Evolutionary conservation across 2,888 invertebrate genomes (phyloP), one percentile per base, ranked within the genome.

Genomic region (Drosophila meridiana): DNA sequence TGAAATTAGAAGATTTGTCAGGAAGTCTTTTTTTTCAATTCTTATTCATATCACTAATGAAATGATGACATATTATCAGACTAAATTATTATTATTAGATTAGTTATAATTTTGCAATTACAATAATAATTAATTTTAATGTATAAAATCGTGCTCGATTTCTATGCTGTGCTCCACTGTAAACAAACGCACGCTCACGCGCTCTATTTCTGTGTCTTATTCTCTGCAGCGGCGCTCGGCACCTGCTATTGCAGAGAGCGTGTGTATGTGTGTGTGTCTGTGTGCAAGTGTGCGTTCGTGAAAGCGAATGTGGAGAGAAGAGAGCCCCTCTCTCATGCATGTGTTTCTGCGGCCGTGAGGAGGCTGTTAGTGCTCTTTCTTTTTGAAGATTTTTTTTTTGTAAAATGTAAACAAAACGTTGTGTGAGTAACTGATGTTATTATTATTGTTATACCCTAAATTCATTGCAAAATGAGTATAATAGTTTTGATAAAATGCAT

Each of bases 351-450:
- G 60, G 57, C 66, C 66, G 57, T 68, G 73, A 69, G 62, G 28
- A 60, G 45, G 52, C 50, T 56, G 50, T 55, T 71, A 55, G 61
- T 64, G 65, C 78, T 78, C 60, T 78, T 71, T 73, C 65, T 72
- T 60, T 71, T 65, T 66, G 69, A 64, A 73, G 74, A 83, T 74
- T 74, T 75, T 80, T 80, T 40, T 55, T 38, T 80, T 38, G 80
- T 83, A 83, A 83, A 69, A 74, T 83, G 83, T 86, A 84, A 86
- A 86, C 82, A 84, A 86, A 82, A 64, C 78, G 34, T 61, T 61
- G 38, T 69, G 47, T 52, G 56, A 58, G 53, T 61, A 53, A 52
- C 45, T 70, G 43, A 56, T 60, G 59, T 59, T 64, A 38, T 65
- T 65, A 20, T 59, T 74, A 69, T 73, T 73, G 60, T 69, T n/a